Conservation (phyloP, 2,888 invertebrate species). For the Epirrhoe tristata region DNA sequence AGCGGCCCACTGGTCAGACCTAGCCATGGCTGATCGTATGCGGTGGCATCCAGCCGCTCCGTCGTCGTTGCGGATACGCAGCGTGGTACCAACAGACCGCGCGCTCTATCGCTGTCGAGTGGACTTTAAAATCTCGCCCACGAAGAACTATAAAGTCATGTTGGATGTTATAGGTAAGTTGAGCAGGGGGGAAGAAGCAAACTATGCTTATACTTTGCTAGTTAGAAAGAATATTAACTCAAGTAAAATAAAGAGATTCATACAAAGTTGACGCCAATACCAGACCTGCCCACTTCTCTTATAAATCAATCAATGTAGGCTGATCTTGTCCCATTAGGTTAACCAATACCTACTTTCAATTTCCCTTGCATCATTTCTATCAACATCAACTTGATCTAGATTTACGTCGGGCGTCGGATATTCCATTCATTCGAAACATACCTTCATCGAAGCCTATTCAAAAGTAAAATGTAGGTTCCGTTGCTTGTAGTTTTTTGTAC, state of each 20-base stretch:
- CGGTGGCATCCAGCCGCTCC: constrained; percentile 88
- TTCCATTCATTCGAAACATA: constrained; percentile 2
- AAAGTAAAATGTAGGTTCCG: background rate
- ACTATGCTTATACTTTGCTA: background rate
- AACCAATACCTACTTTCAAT: background rate
- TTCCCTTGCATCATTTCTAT: background rate
- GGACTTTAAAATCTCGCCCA: constrained; percentile 92
- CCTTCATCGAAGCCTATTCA: constrained; percentile 2
- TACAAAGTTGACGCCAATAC: no score
- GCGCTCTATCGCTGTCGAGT: constrained; percentile 93
- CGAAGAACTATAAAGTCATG: constrained; percentile 90
- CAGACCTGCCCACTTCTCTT: no score
- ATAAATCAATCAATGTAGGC: no score
- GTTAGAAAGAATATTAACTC: no score
- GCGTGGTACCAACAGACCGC: constrained; percentile 89
- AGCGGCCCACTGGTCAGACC: constrained; percentile 90
- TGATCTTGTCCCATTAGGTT: background rate
- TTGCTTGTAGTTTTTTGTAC: background rate
- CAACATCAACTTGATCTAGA: background rate
- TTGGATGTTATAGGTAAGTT: constrained; percentile 92
- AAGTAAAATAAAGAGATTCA: no score
- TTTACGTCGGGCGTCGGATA: background rate
- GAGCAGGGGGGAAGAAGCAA: no score
- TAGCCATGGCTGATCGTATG: constrained; percentile 87
- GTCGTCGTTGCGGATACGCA: constrained; percentile 88